Conservation (phyloP, 2,113 vertebrate species). For the Motacilla alba region DNA sequence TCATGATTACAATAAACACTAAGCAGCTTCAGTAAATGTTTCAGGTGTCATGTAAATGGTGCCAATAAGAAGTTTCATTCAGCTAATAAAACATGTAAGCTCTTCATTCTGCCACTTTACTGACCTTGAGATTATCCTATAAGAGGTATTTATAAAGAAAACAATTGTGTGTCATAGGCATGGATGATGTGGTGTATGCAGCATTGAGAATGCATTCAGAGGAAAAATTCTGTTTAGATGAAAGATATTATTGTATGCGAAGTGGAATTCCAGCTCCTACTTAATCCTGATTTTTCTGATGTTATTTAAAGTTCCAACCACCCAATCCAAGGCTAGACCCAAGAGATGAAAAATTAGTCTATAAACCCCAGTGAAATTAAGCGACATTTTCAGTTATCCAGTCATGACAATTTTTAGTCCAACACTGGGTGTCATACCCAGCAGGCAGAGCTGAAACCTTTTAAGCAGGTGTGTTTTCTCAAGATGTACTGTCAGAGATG, state of each 20-base stretch:
- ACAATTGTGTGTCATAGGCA: background rate
- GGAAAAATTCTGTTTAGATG: background rate
- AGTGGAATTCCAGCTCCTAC: background rate
- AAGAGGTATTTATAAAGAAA: background rate
- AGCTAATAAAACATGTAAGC: background rate
- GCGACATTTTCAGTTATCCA: background rate
- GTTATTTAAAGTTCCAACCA: background rate
- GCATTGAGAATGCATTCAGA: background rate
- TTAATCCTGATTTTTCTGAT: background rate
- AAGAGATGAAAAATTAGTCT: background rate
- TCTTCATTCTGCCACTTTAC: background rate
- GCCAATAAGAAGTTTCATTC: background rate
- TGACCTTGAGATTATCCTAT: background rate
- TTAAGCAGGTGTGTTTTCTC: background rate
- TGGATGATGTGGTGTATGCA: background rate
- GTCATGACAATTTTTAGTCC: background rate
- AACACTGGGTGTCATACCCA: background rate
- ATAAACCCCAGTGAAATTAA: background rate
- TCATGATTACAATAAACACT: background rate
- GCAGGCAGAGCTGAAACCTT: background rate
- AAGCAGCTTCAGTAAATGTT: background rate
- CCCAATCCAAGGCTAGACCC: background rate
- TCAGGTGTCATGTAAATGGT: background rate
- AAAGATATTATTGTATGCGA: background rate
- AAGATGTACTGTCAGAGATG: background rate